phyloP scores from a whole-genome alignment of 2,888 invertebrate species.

The Byasa hedistus region DNA sequence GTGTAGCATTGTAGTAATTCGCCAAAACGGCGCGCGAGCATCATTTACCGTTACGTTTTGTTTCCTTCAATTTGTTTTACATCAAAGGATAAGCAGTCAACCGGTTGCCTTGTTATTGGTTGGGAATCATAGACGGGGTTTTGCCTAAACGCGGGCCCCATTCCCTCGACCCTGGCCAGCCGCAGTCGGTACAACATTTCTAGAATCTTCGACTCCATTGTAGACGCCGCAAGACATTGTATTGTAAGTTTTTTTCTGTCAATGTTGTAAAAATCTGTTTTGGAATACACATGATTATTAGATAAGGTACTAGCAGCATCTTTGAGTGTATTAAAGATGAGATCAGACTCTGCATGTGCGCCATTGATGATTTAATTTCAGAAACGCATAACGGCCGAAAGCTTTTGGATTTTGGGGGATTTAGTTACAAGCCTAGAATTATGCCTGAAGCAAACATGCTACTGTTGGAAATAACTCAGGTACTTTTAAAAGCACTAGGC shows the following conservation, averaged over 20 bases:
- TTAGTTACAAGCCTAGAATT: slow-evolving; percentile 56
- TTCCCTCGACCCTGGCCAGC: slow-evolving; percentile 70
- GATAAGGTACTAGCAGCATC: slow-evolving; percentile 12
- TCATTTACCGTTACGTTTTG: slow-evolving; percentile 71
- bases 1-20: slow-evolving; percentile 55
- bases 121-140: slow-evolving; percentile 56
- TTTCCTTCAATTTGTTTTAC: slow-evolving; percentile 76
- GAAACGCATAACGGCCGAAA: slow-evolving; percentile 68
- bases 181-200: slow-evolving; percentile 71
- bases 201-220: slow-evolving; percentile 77
- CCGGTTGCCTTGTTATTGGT: slow-evolving; percentile 56
- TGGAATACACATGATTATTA: slow-evolving; percentile 14
- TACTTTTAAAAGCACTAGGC: slow-evolving; percentile 59
- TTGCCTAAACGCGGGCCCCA: slow-evolving; percentile 57
- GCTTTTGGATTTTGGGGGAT: slow-evolving; percentile 67
- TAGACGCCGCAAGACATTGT: slow-evolving; percentile 76
- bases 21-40: slow-evolving; percentile 71
- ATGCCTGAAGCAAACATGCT: slow-evolving; percentile 64
- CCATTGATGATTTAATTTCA: slow-evolving; percentile 73
- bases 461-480: slow-evolving; percentile 73
- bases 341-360: slow-evolving; percentile 44
- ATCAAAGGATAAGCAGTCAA: slow-evolving; percentile 76
- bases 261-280: slow-evolving; percentile 14
- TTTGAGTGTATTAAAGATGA: slow-evolving; percentile 14
- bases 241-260: slow-evolving; percentile 65